Evolutionary conservation across 2,113 vertebrate genomes (phyloP).

Genomic region (Zosterops lateralis): DNA sequence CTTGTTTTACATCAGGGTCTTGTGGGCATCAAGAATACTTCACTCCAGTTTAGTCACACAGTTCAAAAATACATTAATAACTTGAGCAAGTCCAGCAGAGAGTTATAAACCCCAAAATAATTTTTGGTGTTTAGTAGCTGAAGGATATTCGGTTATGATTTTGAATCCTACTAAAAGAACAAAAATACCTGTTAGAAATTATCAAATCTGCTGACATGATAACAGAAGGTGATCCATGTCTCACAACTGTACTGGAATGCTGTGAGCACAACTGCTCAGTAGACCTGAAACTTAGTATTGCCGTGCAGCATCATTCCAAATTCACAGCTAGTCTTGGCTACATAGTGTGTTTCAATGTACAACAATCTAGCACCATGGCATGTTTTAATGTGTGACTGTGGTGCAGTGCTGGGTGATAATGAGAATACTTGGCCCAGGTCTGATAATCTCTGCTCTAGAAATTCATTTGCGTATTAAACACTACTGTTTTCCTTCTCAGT

Average conservation of each 20-base stretch:
- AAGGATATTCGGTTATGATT: background rate
- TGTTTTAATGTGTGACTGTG: background rate
- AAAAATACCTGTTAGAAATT: background rate
- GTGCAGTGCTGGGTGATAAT: background rate
- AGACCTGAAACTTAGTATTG: background rate
- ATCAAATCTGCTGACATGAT: background rate
- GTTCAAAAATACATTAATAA: background rate
- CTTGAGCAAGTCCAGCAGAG: background rate
- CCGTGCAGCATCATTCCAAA: background rate
- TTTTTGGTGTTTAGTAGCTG: background rate
- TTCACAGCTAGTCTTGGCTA: conserved; percentile 24
- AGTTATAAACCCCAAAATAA: background rate
- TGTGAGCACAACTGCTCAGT: background rate
- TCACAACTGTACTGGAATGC: background rate
- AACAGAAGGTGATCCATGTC: background rate
- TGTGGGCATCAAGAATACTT: background rate
- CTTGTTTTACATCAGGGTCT: background rate
- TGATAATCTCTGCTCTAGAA: background rate
- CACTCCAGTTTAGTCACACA: background rate
- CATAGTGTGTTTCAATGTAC: background rate
- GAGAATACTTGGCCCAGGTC: conserved; percentile 4
- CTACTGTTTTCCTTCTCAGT: background rate
- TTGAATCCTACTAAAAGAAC: background rate
- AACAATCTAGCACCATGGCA: background rate
- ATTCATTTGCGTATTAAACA: background rate